Evolutionary conservation across 2,888 invertebrate genomes (phyloP).

Genomic region (Oligia latruncula): DNA sequence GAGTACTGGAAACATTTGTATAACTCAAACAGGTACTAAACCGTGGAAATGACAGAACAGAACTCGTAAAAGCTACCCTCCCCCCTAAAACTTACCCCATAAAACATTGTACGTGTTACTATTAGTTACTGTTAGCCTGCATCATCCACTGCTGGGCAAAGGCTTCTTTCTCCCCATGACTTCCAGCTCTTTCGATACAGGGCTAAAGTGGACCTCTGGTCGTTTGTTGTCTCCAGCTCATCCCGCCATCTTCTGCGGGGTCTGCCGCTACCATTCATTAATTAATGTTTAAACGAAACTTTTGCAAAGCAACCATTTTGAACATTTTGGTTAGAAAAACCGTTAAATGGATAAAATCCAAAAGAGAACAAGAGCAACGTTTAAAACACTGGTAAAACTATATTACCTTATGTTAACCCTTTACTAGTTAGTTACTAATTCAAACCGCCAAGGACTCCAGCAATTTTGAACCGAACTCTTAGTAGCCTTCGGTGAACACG

Average conservation of each 20-base stretch:
- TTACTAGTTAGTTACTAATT: conserved; percentile 2
- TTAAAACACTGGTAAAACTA: neutral
- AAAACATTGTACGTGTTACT: neutral
- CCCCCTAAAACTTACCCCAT: neutral
- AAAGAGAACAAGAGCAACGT: neutral
- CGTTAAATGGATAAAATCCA: neutral
- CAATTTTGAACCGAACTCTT: conserved; percentile 12
- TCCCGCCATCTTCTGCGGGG: neutral
- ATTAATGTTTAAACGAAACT: neutral
- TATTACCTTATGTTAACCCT: neutral
- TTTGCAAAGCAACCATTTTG: neutral
- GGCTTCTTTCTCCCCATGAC: neutral
- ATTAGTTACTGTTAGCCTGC: neutral
- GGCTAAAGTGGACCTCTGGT: neutral
- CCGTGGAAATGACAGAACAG: neutral
- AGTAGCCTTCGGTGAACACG: conserved; percentile 40
- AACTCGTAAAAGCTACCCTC: neutral
- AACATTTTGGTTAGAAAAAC: neutral
- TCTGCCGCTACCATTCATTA: neutral
- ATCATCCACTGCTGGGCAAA: neutral
- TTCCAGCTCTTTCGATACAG: neutral
- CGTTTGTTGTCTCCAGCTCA: neutral
- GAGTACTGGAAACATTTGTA: too few relatives aligned
- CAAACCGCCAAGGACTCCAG: conserved; percentile 30
- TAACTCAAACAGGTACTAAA: too few relatives aligned